Evolutionary conservation across 2,113 vertebrate species (phyloP).

Genomic region (Hypomesus transpacificus): DNA sequence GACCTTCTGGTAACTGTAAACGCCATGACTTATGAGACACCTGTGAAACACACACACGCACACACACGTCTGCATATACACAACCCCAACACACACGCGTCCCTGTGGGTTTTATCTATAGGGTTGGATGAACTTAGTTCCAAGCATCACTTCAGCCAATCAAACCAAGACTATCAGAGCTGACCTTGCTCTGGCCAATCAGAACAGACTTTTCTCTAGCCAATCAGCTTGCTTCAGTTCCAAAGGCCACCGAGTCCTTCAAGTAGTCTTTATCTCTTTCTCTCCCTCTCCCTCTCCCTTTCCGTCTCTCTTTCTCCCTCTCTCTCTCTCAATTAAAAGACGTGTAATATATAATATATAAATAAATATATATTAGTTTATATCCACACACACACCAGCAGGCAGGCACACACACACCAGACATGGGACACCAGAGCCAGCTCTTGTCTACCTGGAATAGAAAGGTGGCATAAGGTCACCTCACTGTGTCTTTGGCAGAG

Average conservation of each 20-base stretch:
- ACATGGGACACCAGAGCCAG: background rate
- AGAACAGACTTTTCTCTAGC: background rate
- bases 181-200: background rate
- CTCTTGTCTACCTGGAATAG: background rate
- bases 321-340: background rate
- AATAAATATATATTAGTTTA: background rate
- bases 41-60: conserved; percentile 1
- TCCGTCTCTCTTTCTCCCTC: background rate
- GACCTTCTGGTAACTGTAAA: background rate
- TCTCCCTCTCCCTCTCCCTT: background rate
- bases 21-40: background rate
- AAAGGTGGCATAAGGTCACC: no score
- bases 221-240: background rate
- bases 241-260: background rate
- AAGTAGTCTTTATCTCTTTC: background rate
- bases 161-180: background rate
- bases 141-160: background rate
- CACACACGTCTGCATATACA: background rate
- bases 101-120: no score
- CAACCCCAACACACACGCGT: background rate
- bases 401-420: background rate
- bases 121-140: background rate
- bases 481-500: no score
- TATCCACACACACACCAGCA: background rate
- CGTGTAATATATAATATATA: no score